Evolutionary conservation across 2,888 invertebrate species (phyloP).

Genomic region (Zele albiditarsus): DNA sequence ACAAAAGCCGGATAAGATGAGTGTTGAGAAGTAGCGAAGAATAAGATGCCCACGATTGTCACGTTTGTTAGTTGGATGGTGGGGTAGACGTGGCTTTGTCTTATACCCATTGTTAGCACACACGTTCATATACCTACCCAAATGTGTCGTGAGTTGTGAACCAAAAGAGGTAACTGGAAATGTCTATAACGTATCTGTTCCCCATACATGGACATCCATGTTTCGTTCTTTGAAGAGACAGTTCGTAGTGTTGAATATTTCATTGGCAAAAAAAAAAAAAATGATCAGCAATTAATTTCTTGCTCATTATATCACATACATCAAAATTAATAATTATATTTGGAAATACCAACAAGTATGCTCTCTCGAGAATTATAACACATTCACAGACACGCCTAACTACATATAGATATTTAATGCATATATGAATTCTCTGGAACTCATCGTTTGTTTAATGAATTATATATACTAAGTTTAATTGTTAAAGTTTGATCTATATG

Average conservation of each 20-base stretch:
- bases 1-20: not conserved
- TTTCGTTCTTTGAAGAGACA: no score
- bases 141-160: not conserved
- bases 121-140: not conserved
- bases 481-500: conserved; percentile 3
- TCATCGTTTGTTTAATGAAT: not conserved
- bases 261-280: no score
- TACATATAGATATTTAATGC: no score
- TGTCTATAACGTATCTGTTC: not conserved
- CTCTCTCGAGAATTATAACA: not conserved
- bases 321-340: no score
- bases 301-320: no score
- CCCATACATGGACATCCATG: no score
- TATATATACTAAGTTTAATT: not conserved
- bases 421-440: not conserved
- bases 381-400: not conserved
- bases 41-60: conserved; percentile 7
- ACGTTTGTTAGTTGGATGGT: not conserved
- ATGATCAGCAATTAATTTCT: no score
- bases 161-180: not conserved
- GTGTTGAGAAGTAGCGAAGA: not conserved
- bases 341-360: not conserved
- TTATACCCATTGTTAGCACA: not conserved
- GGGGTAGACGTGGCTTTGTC: not conserved
- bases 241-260: no score